Base-by-base conservation (phyloP, 2,113 vertebrate genomes). In the Leuciscus idus region DNA sequence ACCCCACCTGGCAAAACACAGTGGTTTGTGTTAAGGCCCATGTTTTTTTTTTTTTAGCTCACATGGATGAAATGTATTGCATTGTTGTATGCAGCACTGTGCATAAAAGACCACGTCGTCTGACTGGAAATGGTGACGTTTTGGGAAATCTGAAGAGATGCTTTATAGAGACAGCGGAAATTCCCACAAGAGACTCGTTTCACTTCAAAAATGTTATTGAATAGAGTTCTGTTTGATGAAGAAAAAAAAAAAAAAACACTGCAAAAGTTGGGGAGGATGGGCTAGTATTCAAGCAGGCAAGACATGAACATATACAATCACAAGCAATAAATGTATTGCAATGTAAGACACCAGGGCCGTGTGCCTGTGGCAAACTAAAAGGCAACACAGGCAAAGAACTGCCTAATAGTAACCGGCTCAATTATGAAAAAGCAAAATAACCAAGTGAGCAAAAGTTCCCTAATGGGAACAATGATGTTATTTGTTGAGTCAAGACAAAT, bases 81-180 rank as follows among this genome's bases (percentile, higher is more conserved):
- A 68, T 82, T 82, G 78, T 81, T 46, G 6, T 81, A 81, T 82
- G 80, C 80, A 82, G 59, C 59, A 4, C 59, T n/a, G 77, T 80
- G 57, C 77, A 80, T 61, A 79, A 79, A 79, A 59, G 55, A 79
- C 21, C 55, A 59, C 23, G 23, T 39, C 11, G 13, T 79, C 77
- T 61, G 33, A 79, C 76, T 36, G 52, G 21, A 57, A 78, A 36
- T 36, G 52, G 74, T 30, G 48, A 26, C 21, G 13, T 33, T 33
- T 68, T 8, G 15, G 64, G 64, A 19, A 17, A 33, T 19, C 6
- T 1, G 12, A 48, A n/a, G 6, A 76, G 46, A 30, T 30, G 15
- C 19, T 15, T 77, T 55, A 30, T 19, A 77, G 48, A 50, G 28
- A 50, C 26, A 2, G 73, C 1, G 1, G 43, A 75, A 75, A 76